Base-by-base conservation (phyloP, 2,113 vertebrate species). In the Felis chaus region DNA sequence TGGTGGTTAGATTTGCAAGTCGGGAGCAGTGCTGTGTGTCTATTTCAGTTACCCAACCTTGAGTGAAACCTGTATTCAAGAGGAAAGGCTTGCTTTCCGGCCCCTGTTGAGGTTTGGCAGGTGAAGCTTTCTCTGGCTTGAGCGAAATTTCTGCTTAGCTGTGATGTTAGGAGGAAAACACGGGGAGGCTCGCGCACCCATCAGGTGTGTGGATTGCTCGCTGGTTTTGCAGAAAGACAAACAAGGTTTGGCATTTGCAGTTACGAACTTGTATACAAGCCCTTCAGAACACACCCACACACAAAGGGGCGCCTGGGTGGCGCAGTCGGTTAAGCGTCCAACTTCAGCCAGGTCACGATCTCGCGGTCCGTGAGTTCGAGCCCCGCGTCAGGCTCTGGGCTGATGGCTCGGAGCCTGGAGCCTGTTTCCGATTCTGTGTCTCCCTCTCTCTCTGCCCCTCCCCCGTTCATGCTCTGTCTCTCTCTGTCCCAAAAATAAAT, bases 1-100 rank as follows among this genome's bases (percentile, higher is more conserved):
- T 69, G 29, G 9, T 15, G 55, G 76, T 80, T 55, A 96, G 88
- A 68, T 63, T 87, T 86, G 39, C 80, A 73, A 85, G 55, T 81
- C 61, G 81, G 33, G 36, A 39, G 45, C 61, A 80, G 66, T 83
- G 45, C 36, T 71, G 21, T 31, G 3, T 57, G 5, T 85, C n/a
- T 85, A 48, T 89, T 92, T 96, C n/a, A 39, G 50, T 65, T 74
- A 79, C 68, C 61, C 74, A 61, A n/a, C 16, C 5, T 18, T 19
- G 33, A 74, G 33, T 55, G 29, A 84, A 50, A 63, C 89, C 78
- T 83, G 82, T 92, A 82, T 33, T 68, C 63, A 61, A 10, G 45
- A 94, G 50, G 36, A 82, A 92, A 68, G 48, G 25, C 45, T 95
- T 66, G 45, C 76, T 96, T 96, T 96, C 48, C 48, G 81, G 68